Percentiles rank a stretch among this genome's conserved stretches.
Evolutionary conservation across 2,113 vertebrate genomes (phyloP).

Genomic region (Pluvianellus socialis): DNA sequence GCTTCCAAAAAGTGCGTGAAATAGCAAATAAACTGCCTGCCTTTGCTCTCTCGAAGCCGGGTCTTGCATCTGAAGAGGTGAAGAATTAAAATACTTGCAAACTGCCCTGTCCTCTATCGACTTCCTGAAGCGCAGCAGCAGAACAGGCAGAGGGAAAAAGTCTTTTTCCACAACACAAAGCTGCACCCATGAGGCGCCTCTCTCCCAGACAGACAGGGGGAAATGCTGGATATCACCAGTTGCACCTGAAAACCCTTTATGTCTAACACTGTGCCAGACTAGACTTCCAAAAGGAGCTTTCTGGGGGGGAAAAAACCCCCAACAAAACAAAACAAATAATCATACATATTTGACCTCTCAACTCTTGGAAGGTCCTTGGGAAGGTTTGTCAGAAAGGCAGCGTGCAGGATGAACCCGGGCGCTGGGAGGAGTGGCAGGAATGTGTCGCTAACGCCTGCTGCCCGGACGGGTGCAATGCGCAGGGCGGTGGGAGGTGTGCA

Average conservation of each 20-base stretch:
- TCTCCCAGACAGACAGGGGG: not conserved
- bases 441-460: not conserved
- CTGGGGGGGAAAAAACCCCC: too few relatives aligned
- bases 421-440: not conserved
- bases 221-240: not conserved
- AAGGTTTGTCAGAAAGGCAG: not conserved
- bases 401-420: rapidly evolving
- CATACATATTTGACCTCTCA: not conserved
- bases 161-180: not conserved
- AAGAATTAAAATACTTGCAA: not conserved
- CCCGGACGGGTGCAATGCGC: rapidly evolving
- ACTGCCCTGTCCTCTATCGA: not conserved
- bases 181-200: not conserved
- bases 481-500: not conserved
- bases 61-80: not conserved
- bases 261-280: not conserved
- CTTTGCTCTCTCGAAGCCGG: not conserved
- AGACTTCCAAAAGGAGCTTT: not conserved
- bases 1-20: not conserved
- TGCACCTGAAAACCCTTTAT: not conserved
- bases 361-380: not conserved
- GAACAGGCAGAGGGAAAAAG: not conserved
- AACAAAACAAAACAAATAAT: not conserved
- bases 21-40: not conserved
- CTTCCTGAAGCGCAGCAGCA: not conserved